Conservation (phyloP, 2,113 vertebrate genomes). For the Cyprinus carpio region DNA sequence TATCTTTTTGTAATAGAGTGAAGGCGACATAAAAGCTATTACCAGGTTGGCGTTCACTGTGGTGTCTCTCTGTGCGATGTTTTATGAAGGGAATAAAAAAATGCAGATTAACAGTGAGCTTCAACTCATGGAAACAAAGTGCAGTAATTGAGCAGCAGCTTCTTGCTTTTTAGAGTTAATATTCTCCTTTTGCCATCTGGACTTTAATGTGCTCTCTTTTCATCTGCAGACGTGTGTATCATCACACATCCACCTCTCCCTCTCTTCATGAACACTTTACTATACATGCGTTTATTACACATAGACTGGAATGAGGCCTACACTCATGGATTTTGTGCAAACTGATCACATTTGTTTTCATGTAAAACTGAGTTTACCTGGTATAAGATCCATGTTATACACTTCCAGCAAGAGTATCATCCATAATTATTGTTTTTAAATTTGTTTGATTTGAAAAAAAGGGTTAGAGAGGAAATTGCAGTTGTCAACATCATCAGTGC, state of each 20-base stretch:
- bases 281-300: constrained; percentile 41
- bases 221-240: constrained; percentile 58
- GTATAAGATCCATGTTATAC: background rate
- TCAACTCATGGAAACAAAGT: constrained; percentile 65
- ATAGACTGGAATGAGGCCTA: constrained; percentile 47
- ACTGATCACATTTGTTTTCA: background rate
- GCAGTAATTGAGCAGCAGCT: constrained; percentile 59
- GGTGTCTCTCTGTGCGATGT: constrained; percentile 57
- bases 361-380: background rate
- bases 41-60: constrained; percentile 52
- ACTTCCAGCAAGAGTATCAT: background rate
- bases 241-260: constrained; percentile 53
- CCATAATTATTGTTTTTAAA: background rate
- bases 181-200: constrained; percentile 58
- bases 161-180: constrained; percentile 53
- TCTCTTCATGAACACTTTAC: constrained; percentile 49
- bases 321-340: background rate
- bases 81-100: constrained; percentile 68
- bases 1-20: constrained; percentile 74
- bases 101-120: constrained; percentile 67
- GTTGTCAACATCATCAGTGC: background rate
- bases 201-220: constrained; percentile 54
- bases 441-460: background rate
- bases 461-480: background rate
- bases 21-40: constrained; percentile 64